Conservation (phyloP, 2,113 vertebrate genomes). For the Nannobrachium achirus region DNA sequence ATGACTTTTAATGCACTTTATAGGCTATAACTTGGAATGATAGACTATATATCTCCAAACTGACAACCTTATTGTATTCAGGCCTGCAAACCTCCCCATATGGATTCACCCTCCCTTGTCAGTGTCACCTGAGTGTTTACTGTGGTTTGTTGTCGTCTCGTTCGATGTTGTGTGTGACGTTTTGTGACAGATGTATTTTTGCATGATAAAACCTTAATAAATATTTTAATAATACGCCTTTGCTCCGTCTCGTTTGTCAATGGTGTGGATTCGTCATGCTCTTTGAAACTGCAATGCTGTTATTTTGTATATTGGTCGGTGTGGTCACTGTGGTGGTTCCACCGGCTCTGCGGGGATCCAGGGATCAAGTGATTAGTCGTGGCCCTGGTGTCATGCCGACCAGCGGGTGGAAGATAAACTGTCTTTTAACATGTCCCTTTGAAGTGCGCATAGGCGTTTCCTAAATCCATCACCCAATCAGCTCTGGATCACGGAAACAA, state of each 20-base stretch:
- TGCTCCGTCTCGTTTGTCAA: slow-evolving; percentile 2
- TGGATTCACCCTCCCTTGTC: neutral
- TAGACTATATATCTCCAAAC: neutral
- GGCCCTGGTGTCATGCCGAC: slow-evolving; percentile 14
- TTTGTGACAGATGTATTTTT: slow-evolving; percentile 28
- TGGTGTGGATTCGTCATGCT: neutral
- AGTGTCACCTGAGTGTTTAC: neutral
- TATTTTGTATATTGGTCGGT: slow-evolving; percentile 61
- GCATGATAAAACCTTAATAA: slow-evolving; percentile 47
- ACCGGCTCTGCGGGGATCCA: slow-evolving; percentile 3
- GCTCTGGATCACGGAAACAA: slow-evolving; percentile 67
- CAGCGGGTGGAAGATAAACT: slow-evolving; percentile 50
- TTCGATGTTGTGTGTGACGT: neutral
- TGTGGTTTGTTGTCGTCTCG: too few species aligned
- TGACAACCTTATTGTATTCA: neutral
- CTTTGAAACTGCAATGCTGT: neutral
- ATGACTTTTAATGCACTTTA: slow-evolving; percentile 55
- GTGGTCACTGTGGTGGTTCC: slow-evolving; percentile 32
- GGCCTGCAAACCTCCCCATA: neutral
- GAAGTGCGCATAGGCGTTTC: slow-evolving; percentile 80
- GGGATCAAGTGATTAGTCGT: slow-evolving; percentile 39
- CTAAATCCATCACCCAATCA: slow-evolving; percentile 70
- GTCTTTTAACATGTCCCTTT: slow-evolving; percentile 58
- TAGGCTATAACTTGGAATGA: slow-evolving; percentile 1
- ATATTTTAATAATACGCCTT: slow-evolving; percentile 50